Percentiles rank a stretch among this genome's conserved stretches.
These are phyloP conservation scores for Arothron firmamentum DNA, from an alignment of 2,113 vertebrate genomes.

Conservation along the genomic window DNA sequence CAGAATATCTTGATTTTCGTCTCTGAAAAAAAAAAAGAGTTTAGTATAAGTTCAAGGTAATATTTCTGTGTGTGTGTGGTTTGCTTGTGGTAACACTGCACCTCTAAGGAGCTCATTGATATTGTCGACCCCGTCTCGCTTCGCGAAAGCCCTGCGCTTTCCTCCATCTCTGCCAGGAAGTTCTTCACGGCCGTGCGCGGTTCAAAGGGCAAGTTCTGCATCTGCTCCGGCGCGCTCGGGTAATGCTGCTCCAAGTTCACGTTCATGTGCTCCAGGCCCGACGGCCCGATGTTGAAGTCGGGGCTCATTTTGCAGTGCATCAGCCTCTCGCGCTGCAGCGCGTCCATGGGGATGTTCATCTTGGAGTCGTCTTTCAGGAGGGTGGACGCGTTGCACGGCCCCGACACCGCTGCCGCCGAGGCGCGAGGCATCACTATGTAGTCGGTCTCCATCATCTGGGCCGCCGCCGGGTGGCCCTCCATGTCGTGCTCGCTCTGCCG, in stretches of 20 bases:
- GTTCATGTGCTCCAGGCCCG: constrained; percentile 94
- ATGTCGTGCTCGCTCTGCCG: constrained; percentile 88
- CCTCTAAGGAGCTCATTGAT: constrained; percentile 99
- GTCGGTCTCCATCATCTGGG: constrained; percentile 96
- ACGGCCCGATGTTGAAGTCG: constrained; percentile 89
- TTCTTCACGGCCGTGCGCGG: constrained; percentile 98
- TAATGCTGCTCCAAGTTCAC: constrained; percentile 87
- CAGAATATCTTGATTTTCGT: constrained; percentile 98
- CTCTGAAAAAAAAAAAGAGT: constrained; percentile 81
- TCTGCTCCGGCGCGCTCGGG: constrained; percentile 83
- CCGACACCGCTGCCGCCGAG: constrained; percentile 52
- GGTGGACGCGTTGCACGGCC: constrained; percentile 83
- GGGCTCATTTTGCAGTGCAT: constrained; percentile 96
- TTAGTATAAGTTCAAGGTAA: background rate
- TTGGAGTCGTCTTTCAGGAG: constrained; percentile 92
- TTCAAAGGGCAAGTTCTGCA: constrained; percentile 93
- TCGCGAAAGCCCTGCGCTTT: constrained; percentile 86
- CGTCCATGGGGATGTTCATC: constrained; percentile 93
- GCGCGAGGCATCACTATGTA: constrained; percentile 94
- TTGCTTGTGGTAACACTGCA: constrained; percentile 39
- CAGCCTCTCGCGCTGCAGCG: constrained; percentile 90
- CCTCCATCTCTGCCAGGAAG: constrained; percentile 98
- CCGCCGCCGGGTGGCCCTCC: constrained; percentile 71
- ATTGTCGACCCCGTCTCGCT: constrained; percentile 99
- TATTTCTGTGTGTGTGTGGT: too few species aligned